These are phyloP conservation scores for Sphinx pinastri DNA, from an alignment of 2,888 invertebrate species.

Conservation along the genomic window DNA sequence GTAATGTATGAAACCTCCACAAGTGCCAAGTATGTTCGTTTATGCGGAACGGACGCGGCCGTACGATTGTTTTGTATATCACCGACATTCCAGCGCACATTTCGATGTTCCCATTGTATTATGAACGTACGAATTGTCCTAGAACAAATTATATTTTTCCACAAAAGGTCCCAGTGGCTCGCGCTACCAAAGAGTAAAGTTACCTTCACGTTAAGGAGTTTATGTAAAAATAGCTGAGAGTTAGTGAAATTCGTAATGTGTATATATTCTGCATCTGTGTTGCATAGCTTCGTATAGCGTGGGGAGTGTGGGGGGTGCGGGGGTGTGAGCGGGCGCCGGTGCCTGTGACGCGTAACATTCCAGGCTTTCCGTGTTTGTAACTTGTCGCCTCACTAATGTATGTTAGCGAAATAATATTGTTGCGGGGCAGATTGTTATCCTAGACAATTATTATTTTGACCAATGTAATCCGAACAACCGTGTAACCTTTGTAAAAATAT, in stretches of 20 bases:
- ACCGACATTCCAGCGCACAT: slow-evolving; percentile 63
- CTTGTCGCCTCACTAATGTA: slow-evolving; percentile 53
- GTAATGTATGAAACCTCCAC: slow-evolving; percentile 54
- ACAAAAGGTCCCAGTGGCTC: slow-evolving; percentile 64
- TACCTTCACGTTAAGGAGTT: slow-evolving; percentile 78
- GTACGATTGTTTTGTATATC: slow-evolving; percentile 65
- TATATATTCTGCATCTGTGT: slow-evolving; percentile 74
- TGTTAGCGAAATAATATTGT: slow-evolving; percentile 33
- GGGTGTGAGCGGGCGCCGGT: slow-evolving; percentile 31
- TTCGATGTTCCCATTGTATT: slow-evolving; percentile 32
- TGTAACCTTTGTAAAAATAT: slow-evolving; percentile 81
- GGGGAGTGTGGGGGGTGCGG: slow-evolving; percentile 34
- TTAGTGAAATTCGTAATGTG: slow-evolving; percentile 72
- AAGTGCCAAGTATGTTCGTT: slow-evolving; percentile 68
- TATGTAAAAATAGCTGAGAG: slow-evolving; percentile 62
- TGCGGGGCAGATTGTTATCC: slow-evolving; percentile 54
- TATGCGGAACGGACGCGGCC: slow-evolving; percentile 57
- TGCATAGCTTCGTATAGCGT: slow-evolving; percentile 67
- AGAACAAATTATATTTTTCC: slow-evolving; percentile 51
- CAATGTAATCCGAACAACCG: slow-evolving; percentile 80
- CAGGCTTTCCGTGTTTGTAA: slow-evolving; percentile 65
- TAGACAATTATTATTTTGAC: slow-evolving; percentile 79
- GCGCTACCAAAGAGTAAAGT: slow-evolving; percentile 83
- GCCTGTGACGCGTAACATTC: slow-evolving; percentile 62
- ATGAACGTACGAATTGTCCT: slow-evolving; percentile 15